Evolutionary conservation across 1,140 invertebrate species (phyloP), one percentile per base, ranked within the genome.

Genomic region (Drosophila lowei): DNA sequence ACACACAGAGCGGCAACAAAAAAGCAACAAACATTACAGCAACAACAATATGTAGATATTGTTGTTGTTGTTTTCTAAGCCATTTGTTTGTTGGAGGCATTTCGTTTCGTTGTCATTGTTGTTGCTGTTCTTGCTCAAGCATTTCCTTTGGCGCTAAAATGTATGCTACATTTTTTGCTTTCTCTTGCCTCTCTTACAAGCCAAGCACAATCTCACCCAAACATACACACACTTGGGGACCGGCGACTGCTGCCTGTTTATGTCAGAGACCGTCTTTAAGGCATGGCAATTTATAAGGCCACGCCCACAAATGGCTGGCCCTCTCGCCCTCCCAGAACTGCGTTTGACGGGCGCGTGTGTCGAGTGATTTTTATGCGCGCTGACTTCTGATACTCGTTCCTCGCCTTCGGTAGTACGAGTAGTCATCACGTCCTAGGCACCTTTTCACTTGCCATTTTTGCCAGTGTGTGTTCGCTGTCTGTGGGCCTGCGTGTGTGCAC

Each of bases 111-210:
- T 83, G 42, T 62, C 49, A 53, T 74, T 70, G 47, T 72, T 65
- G 59, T 57, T 34, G 46, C 72, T 73, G 30, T 66, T 57, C 54
- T 61, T 79, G 63, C 77, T 63, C 63, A 61, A 77, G 77, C 73
- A 72, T 74, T 88, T 86, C 83, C 77, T 64, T 81, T 81, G 74
- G 83, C 64, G 64, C 73, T 81, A 53, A 66, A 86, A 86, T 74
- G 73, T 85, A 58, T 85, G 81, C 77, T 57, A 79, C 66, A 73
- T 21, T 67, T 76, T 67, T 84, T 81, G 43, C 58, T 11, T 42
- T 38, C 34, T 38, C 34, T 34, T 50, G 30, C 8, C 52, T 11
- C 46, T 55, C 49, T 48, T 18, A 38, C 63, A 9, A 25, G 23
- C 8, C 59, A 8, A 41, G n/a, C 28, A 5, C 30, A 48, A 9